Conservation (phyloP, 37 sponge, comb jelly and placozoan species). For the Chondrosia reniformis region DNA sequence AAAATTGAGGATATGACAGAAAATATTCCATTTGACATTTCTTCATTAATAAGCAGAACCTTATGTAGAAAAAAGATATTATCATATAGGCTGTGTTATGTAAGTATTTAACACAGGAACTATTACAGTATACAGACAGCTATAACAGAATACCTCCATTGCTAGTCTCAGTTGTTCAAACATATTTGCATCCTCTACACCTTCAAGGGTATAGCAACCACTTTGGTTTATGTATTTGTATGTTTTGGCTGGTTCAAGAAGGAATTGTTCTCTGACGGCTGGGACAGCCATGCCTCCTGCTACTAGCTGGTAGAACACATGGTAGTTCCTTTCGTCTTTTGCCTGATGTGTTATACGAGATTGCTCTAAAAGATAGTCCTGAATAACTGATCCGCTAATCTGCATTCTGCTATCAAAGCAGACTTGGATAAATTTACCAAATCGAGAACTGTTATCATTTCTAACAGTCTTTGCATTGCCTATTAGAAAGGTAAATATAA, state of each 20-base stretch:
- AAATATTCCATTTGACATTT: conserved; percentile 67
- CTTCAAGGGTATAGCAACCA: conserved; percentile 80
- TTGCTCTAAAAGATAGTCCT: conserved; percentile 90
- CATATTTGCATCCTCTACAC: conserved; percentile 67
- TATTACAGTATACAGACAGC: neutral
- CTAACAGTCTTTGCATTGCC: conserved; percentile 94
- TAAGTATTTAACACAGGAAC: neutral
- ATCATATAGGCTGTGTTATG: too few species aligned
- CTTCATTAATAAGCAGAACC: conserved; percentile 68
- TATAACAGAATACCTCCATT: conserved; percentile 70
- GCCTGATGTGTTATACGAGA: conserved; percentile 88
- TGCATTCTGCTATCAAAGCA: conserved; percentile 84
- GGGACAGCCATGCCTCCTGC: conserved; percentile 69
- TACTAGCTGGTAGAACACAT: conserved; percentile 87
- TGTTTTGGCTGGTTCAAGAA: conserved; percentile 65
- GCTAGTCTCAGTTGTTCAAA: conserved; percentile 89
- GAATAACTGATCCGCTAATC: conserved; percentile 91
- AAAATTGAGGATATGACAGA: conserved; percentile 76
- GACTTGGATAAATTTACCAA: conserved; percentile 96
- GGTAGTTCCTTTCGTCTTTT: conserved; percentile 85
- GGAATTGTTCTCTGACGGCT: conserved; percentile 52
- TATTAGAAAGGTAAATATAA: conserved; percentile 11
- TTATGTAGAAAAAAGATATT: neutral
- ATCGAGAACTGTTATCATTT: conserved; percentile 93
- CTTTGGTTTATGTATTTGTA: conserved; percentile 91